Evolutionary conservation across 2,797 vertebrate species (phyloP), one percentile per base, ranked within the genome.

Genomic region (Anniella stebbinsi): DNA sequence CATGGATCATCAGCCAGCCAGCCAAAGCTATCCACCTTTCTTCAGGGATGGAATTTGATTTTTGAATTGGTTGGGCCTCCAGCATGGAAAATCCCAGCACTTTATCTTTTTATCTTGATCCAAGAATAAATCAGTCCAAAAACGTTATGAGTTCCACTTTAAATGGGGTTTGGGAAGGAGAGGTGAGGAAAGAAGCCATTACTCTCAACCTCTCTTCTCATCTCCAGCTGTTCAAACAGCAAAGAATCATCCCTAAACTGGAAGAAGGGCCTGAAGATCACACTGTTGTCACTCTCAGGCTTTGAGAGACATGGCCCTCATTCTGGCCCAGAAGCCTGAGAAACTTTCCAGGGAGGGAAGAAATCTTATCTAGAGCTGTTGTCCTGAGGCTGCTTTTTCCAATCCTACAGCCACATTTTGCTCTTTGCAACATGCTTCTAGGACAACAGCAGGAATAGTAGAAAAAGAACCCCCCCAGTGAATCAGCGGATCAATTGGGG

Each of bases 311-410:
- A 92, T 92, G 91, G 92, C 94, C 93, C 69, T 66, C 75, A 89
- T 69, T 83, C 93, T 97, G 93, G 93, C 92, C 92, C 90, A 82
- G 93, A 93, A 96, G 95, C 88, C 89, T 97, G 96, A 95, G 96
- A 97, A 97, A 97, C 92, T 94, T 90, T 88, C 94, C 92, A 96
- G 91, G 60, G 91, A 94, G 94, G 95, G 94, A 89, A 90, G 80
- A 93, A 92, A 87, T 88, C 94, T 93, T 88, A 92, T 96, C 89
- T 95, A 95, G 93, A 92, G 87, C 87, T 97, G 91, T 94, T 97
- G 96, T 96, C 95, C 92, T 95, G 96, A 92, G 95, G 94, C 92
- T 96, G 91, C 85, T 91, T 92, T 96, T 97, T 97, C 96, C 93
- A 86, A 94, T 93, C 94, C 87, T 93, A 95, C 90, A 92, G 93